phyloP scores from a whole-genome alignment of 2,888 invertebrate species.

The Sminthurinus aureus region DNA sequence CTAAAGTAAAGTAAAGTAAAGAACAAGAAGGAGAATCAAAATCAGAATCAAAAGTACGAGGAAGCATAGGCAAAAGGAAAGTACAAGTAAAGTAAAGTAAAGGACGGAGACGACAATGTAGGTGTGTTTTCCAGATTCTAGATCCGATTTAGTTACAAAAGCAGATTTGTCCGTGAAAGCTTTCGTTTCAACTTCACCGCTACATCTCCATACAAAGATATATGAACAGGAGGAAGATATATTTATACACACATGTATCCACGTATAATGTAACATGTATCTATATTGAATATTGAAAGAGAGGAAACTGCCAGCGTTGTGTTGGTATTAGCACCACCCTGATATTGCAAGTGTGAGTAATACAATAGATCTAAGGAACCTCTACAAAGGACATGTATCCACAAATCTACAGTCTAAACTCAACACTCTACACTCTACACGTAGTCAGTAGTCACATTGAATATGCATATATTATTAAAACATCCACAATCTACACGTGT shows the following conservation, averaged over 20 bases:
- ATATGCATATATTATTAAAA: neutral
- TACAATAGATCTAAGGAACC: too few relatives aligned
- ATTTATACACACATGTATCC: neutral
- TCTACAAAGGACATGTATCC: too few relatives aligned
- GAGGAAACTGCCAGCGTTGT: too few relatives aligned
- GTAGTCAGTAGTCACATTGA: neutral
- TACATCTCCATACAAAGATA: constrained; percentile 13
- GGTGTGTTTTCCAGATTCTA: constrained; percentile 22
- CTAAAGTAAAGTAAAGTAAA: neutral
- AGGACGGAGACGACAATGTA: neutral
- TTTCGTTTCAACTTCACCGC: constrained; percentile 32
- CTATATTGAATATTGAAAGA: too few relatives aligned
- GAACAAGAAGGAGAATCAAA: too few relatives aligned
- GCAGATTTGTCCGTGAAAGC: constrained; percentile 40
- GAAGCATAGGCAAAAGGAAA: neutral
- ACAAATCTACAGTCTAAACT: neutral
- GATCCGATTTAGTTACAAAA: constrained; percentile 40
- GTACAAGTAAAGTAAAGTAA: constrained; percentile 14
- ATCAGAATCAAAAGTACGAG: too few relatives aligned
- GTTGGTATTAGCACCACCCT: too few relatives aligned
- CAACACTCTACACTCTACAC: too few relatives aligned
- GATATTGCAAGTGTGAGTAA: too few relatives aligned
- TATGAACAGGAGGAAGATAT: neutral
- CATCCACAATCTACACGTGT: neutral
- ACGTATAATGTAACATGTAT: neutral